Evolutionary conservation across 23 tunicate species (phyloP).

Genomic region (Halocynthia roretzi): DNA sequence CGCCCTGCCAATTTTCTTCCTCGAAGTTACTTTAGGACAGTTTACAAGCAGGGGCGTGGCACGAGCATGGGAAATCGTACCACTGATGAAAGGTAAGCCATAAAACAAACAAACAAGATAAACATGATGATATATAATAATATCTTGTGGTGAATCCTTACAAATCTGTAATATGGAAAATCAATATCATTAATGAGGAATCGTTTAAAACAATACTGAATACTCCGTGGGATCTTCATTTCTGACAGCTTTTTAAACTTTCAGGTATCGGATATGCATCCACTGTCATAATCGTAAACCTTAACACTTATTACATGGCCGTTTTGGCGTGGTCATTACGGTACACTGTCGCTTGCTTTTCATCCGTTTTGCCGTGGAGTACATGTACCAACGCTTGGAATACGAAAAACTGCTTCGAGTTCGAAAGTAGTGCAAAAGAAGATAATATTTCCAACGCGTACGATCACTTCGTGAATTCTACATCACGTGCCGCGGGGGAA

Average conservation of each 20-base stretch:
- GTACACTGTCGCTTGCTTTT: conserved; percentile 33
- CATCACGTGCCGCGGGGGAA: neutral
- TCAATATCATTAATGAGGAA: too few species aligned
- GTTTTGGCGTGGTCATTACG: conserved; percentile 41
- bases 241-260: neutral
- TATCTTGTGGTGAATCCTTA: too few species aligned
- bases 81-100: conserved; percentile 71
- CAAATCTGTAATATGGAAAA: too few species aligned
- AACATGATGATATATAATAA: neutral
- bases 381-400: conserved; percentile 42
- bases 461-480: too few species aligned
- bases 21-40: conserved; percentile 82
- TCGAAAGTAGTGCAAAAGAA: neutral
- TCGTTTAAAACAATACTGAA: too few species aligned
- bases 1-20: conserved; percentile 68
- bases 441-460: neutral
- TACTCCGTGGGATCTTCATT: neutral
- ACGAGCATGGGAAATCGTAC: conserved; percentile 56
- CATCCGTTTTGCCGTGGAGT: conserved; percentile 35
- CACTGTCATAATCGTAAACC: conserved; percentile 31
- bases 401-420: conserved; percentile 35
- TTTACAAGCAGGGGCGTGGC: conserved; percentile 63
- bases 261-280: conserved; percentile 53
- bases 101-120: neutral
- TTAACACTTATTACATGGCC: conserved; percentile 57